Percentiles rank a stretch among this genome's conserved stretches.
Evolutionary conservation across 2,113 vertebrate genomes (phyloP).

Genomic region (Cygnus atratus): DNA sequence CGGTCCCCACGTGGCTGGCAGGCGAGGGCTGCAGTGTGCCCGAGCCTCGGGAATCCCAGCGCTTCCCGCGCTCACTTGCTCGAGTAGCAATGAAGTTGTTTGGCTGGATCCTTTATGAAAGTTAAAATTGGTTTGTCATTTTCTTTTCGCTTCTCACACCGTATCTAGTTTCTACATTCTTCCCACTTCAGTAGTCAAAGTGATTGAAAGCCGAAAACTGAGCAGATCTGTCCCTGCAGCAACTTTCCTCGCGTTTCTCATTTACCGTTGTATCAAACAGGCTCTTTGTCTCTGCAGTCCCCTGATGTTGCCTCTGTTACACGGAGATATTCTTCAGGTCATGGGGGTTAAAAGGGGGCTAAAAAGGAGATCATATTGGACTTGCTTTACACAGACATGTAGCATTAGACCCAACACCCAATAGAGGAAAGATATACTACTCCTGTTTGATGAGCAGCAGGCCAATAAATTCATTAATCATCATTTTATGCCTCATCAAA

Average conservation of each 20-base stretch:
- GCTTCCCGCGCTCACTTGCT: not conserved
- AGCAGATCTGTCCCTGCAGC: slow-evolving; percentile 80
- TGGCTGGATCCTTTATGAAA: slow-evolving; percentile 50
- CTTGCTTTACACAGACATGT: slow-evolving; percentile 72
- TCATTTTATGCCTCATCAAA: slow-evolving; percentile 99
- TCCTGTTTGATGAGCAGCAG: slow-evolving; percentile 93
- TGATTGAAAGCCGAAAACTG: slow-evolving; percentile 82
- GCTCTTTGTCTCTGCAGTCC: slow-evolving; percentile 78
- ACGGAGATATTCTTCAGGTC: slow-evolving; percentile 83
- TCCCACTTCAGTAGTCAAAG: slow-evolving; percentile 81
- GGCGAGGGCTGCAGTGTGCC: not conserved
- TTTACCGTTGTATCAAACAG: slow-evolving; percentile 81
- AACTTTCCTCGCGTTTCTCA: slow-evolving; percentile 81
- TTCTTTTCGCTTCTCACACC: slow-evolving; percentile 57
- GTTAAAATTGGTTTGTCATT: slow-evolving; percentile 57
- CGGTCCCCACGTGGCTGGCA: rapidly evolving
- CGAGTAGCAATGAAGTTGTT: slow-evolving; percentile 31
- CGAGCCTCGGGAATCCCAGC: not conserved
- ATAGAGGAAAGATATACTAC: slow-evolving; percentile 86
- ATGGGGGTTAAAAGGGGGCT: slow-evolving; percentile 79
- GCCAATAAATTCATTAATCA: slow-evolving; percentile 99
- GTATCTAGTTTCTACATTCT: slow-evolving; percentile 80
- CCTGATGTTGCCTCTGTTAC: slow-evolving; percentile 74
- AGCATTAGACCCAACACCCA: slow-evolving; percentile 76
- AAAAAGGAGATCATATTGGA: slow-evolving; percentile 76